Evolutionary conservation across 2,113 vertebrate species (phyloP), one percentile per base, ranked within the genome.

Genomic region (Pachycephala philippinensis): DNA sequence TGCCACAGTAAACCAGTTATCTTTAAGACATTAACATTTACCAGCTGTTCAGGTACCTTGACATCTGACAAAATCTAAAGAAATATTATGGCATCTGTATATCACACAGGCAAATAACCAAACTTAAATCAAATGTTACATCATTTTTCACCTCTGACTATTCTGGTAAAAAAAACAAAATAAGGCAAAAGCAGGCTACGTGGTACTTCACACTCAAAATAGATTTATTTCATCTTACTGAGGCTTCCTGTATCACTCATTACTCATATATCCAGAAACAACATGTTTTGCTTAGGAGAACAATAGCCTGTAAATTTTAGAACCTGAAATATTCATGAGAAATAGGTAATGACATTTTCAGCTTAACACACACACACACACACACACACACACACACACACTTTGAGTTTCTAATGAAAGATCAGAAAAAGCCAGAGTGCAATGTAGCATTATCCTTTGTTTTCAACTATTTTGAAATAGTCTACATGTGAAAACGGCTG

Each of bases 291-390:
- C 91, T 93, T 74, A 56, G 24, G 91, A 91, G 86, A 92, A 96
- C 89, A 96, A 93, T 75, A 95, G 91, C 44, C 69, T 79, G 81
- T 76, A 96, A 82, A 96, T 92, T 96, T 93, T 31, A 35, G 53
- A 91, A 87, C 60, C 61, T 89, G 91, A 96, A 95, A 95, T 95
- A 95, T 89, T 94, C 22, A 90, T 89, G 87, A 97, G 84, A 92
- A 93, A 89, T 47, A 89, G 74, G 84, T 96, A 95, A 96, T 72
- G 81, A 84, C 65, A 79, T 84, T 93, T 93, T 87, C 44, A 95
- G 86, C 52, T 93, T 84, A 76, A 82, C 45, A 84, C 37, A 80
- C 23, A 60, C 35, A 49, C 24, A 65, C 42, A 75, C 26, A 24
- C 9, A 49, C 24, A 65, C 42, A 82, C 45, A 84, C 37, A 80